These are phyloP conservation scores for Colaptes auratus DNA, from an alignment of 2,113 vertebrate genomes.

Conservation along the genomic window DNA sequence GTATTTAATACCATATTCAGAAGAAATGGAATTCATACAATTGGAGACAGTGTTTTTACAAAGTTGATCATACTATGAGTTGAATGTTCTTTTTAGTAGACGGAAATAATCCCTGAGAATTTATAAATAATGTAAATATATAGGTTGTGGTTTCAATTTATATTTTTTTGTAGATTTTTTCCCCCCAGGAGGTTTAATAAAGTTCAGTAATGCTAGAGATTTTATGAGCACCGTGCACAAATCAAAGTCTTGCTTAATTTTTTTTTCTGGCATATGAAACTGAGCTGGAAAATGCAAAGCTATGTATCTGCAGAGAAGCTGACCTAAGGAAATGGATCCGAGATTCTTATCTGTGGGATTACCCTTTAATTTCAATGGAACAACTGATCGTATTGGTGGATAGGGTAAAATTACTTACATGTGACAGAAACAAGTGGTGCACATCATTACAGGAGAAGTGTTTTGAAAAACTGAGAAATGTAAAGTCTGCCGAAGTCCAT, in stretches of 20 bases:
- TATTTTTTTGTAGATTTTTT: neutral
- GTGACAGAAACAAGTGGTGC: neutral
- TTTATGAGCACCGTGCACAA: neutral
- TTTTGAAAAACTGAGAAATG: neutral
- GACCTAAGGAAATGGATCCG: neutral
- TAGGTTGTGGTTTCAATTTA: neutral
- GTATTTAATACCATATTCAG: fast-evolving
- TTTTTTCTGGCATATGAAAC: neutral
- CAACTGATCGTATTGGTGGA: too few relatives aligned
- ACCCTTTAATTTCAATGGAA: neutral
- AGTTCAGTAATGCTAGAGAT: neutral
- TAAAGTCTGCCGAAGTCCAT: fast-evolving
- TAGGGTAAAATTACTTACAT: neutral
- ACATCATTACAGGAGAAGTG: neutral
- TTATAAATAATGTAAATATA: slow-evolving; percentile 16
- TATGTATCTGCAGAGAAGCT: fast-evolving
- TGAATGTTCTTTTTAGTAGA: neutral
- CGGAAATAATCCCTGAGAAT: neutral
- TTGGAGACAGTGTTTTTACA: neutral
- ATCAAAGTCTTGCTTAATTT: neutral
- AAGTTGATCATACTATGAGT: neutral
- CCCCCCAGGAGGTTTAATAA: slow-evolving; percentile 35
- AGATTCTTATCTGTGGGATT: neutral
- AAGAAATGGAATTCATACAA: neutral
- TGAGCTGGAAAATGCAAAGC: slow-evolving; percentile 13